Conservation (phyloP, 1,140 invertebrate species). For the Thaumetopoea pityocampa region DNA sequence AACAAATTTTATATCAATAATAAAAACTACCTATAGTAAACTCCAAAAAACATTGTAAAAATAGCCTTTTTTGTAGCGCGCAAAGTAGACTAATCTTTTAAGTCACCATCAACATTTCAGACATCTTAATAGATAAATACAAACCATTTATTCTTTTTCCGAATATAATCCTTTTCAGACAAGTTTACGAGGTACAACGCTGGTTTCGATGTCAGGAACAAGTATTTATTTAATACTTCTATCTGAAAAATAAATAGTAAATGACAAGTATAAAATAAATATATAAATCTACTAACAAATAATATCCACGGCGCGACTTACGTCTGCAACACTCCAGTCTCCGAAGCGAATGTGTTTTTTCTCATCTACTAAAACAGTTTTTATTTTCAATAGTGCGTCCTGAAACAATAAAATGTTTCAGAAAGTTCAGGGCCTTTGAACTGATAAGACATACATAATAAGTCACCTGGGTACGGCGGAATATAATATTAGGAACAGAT, state of each 20-base stretch:
- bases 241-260: conserved; percentile 82
- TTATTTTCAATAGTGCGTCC: conserved; percentile 93
- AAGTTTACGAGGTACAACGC: conserved; percentile 98
- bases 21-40: too few species aligned
- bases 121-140: conserved; percentile 14
- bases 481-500: too few species aligned
- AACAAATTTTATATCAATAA: too few species aligned
- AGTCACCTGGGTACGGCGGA: too few species aligned
- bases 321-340: conserved; percentile 95
- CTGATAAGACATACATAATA: too few species aligned
- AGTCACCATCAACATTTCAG: too few species aligned
- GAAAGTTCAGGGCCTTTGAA: too few species aligned
- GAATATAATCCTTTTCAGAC: conserved; percentile 98
- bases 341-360: conserved; percentile 95
- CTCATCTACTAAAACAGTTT: conserved; percentile 89
- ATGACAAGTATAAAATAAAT: too few species aligned
- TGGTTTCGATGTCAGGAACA: conserved; percentile 99
- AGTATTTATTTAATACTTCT: conserved; percentile 96
- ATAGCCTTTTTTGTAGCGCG: too few species aligned
- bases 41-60: neutral
- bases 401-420: conserved; percentile 62
- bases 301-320: conserved; percentile 72
- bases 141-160: conserved; percentile 99
- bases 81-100: too few species aligned
- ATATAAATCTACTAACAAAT: neutral